Conservation (phyloP, 1,140 invertebrate species). For the Drosophila ironensis region DNA sequence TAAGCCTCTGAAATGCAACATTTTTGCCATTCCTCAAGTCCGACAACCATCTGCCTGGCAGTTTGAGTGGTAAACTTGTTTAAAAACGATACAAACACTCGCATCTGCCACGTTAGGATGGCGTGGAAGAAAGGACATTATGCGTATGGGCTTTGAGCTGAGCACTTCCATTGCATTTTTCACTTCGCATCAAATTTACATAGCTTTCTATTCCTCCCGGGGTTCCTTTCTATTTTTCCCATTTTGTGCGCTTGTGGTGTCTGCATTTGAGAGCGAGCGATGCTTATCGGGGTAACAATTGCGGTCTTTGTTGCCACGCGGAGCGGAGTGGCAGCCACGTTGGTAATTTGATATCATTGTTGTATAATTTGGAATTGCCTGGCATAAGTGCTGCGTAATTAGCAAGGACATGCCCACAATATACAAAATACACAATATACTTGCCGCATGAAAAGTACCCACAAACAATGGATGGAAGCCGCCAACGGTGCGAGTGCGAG, state of each 20-base stretch:
- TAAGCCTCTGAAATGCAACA: too few relatives aligned
- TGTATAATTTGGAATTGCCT: slow-evolving; percentile 79
- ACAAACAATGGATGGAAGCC: background rate
- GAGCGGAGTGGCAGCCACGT: slow-evolving; percentile 25
- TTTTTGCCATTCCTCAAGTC: too few relatives aligned
- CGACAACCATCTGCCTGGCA: too few relatives aligned
- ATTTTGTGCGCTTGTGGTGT: too few relatives aligned
- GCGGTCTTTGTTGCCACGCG: slow-evolving; percentile 49
- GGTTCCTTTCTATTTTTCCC: background rate
- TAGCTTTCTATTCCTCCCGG: slow-evolving; percentile 25
- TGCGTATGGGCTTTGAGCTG: slow-evolving; percentile 8
- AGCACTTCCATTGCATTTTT: slow-evolving; percentile 50
- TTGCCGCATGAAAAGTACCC: background rate
- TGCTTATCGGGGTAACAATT: slow-evolving; percentile 71
- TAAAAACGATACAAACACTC: slow-evolving; percentile 1
- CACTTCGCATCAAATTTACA: slow-evolving; percentile 66
- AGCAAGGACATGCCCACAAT: slow-evolving; percentile 77
- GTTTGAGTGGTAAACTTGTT: too few relatives aligned
- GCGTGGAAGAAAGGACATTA: background rate
- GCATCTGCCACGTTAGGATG: too few relatives aligned
- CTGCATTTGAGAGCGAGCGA: slow-evolving; percentile 15
- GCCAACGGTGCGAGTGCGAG: too few relatives aligned
- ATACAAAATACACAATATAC: background rate
- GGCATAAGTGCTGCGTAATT: slow-evolving; percentile 80
- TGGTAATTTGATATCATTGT: slow-evolving; percentile 79